Evolutionary conservation across 2,113 vertebrate species (phyloP).

Genomic region (Aleadryas rufinucha): DNA sequence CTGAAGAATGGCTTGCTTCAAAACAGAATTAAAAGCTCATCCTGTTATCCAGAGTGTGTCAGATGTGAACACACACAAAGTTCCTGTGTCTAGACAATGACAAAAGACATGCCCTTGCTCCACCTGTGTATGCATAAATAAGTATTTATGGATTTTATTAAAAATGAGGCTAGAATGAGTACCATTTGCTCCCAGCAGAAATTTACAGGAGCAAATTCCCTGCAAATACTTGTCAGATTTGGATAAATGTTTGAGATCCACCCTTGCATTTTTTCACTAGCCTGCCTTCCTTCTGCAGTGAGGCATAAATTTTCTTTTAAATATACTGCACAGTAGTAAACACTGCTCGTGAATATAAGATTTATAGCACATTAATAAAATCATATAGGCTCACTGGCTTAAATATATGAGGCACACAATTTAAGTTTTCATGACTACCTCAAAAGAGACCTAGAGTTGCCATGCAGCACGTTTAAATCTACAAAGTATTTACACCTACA

Average conservation of each 20-base stretch:
- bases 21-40: not conserved
- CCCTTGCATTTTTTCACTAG: slow-evolving; percentile 51
- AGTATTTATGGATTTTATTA: not conserved
- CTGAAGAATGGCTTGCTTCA: not conserved
- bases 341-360: slow-evolving; percentile 38
- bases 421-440: slow-evolving; percentile 60
- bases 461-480: slow-evolving; percentile 54
- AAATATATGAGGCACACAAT: slow-evolving; percentile 65
- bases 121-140: not conserved
- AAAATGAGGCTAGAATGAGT: not conserved
- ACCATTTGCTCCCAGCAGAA: not conserved
- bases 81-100: not conserved
- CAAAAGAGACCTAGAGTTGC: slow-evolving; percentile 60
- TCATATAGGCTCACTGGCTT: slow-evolving; percentile 55
- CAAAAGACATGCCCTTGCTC: not conserved
- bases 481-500: slow-evolving; percentile 23
- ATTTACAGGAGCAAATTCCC: slow-evolving; percentile 34
- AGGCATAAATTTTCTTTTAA: slow-evolving; percentile 58
- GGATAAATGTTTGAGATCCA: slow-evolving; percentile 57
- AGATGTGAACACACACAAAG: not conserved
- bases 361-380: slow-evolving; percentile 70
- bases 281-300: not conserved
- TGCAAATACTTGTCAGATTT: slow-evolving; percentile 47
- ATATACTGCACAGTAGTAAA: slow-evolving; percentile 66
- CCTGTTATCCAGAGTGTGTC: not conserved